These are phyloP conservation scores for Magallana gigas DNA, from an alignment of 1,140 invertebrate genomes.

Conservation along the genomic window DNA sequence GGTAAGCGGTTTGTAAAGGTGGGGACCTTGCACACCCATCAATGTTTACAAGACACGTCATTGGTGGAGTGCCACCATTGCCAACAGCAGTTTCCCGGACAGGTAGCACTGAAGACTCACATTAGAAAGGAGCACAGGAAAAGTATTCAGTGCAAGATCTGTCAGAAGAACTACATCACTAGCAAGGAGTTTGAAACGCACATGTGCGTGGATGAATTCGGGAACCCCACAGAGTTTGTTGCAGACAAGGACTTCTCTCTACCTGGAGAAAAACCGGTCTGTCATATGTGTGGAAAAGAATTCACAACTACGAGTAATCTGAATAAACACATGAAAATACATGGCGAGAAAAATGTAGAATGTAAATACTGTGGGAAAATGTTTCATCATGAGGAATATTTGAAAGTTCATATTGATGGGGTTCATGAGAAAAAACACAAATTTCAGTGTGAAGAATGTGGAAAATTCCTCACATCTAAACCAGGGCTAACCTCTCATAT, in stretches of 20 bases:
- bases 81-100: slow-evolving; percentile 61
- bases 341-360: slow-evolving; percentile 79
- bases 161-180: slow-evolving; percentile 48
- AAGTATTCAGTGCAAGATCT: slow-evolving; percentile 45
- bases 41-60: slow-evolving; percentile 58
- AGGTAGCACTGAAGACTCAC: slow-evolving; percentile 70
- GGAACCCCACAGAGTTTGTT: background rate
- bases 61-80: slow-evolving; percentile 68
- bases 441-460: slow-evolving; percentile 79
- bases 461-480: slow-evolving; percentile 80
- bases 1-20: slow-evolving; percentile 74
- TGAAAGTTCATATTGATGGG: slow-evolving; percentile 78
- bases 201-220: slow-evolving; percentile 35
- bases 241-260: background rate
- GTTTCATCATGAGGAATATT: slow-evolving; percentile 80
- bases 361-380: slow-evolving; percentile 80
- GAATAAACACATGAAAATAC: slow-evolving; percentile 77
- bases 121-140: slow-evolving; percentile 63
- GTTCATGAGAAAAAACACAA: slow-evolving; percentile 78
- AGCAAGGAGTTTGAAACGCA: slow-evolving; percentile 52
- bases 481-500: slow-evolving; percentile 80
- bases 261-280: slow-evolving; percentile 64
- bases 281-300: slow-evolving; percentile 73
- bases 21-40: slow-evolving; percentile 72
- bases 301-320: slow-evolving; percentile 76